Evolutionary conservation across 2,113 vertebrate species (phyloP), one percentile per base, ranked within the genome.

Genomic region (Leuciscus idus): DNA sequence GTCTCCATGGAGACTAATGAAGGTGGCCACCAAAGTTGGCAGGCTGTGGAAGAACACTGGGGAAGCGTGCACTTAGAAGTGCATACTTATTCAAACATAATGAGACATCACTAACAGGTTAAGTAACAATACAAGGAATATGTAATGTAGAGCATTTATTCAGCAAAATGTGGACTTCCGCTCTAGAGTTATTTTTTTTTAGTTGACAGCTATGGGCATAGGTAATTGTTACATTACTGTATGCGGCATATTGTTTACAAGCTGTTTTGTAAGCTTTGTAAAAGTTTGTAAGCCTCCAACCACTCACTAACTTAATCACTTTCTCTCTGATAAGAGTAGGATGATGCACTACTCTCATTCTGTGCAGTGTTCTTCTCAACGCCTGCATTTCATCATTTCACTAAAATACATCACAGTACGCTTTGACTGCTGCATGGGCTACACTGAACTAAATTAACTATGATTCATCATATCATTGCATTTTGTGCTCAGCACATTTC

Each of bases 1-100:
- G 52, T 13, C 73, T 73, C 87, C 39, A 83, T 26, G 12, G 84
- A 82, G 88, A 82, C 85, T 92, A 93, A 93, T 92, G 89, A 87
- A 76, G 26, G 46, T 48, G 59, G 30, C 82, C 73, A 70, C 82
- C 61, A 30, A 90, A 87, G 88, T 78, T 87, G 88, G 83, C 70
- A 52, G 48, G 80, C 19, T 52, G 68, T 80, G 73, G 33, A 59
- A 30, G 64, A 59, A 81, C 85, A 46, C 74, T 84, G 21, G 88
- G 87, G 82, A 81, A 85, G 78, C 72, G 90, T 80, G 78, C 82
- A 80, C 90, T 88, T 88, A 8, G 46, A 80, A 85, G 46, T 21
- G 86, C 92, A 91, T 89, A 91, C 92, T 57, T 57, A 23, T 23
- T 57, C 19, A 57, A 57, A 57, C 55, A 57, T 7, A 57, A 23